Evolutionary conservation across 2,797 vertebrate genomes (phyloP).

Genomic region (Chloroceryle inda): DNA sequence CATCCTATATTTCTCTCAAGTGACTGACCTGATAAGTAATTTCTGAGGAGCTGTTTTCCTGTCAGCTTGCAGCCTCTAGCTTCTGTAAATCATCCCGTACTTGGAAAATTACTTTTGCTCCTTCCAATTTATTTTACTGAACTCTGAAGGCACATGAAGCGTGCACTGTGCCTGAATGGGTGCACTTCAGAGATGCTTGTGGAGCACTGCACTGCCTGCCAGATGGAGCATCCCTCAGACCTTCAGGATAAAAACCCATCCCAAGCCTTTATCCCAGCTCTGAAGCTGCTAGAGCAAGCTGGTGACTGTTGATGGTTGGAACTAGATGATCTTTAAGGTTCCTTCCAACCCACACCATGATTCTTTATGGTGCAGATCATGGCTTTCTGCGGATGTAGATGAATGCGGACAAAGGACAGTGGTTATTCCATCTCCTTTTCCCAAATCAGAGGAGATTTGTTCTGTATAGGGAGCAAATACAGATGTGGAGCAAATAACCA

Average conservation of each 20-base stretch:
- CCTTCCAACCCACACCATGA: neutral
- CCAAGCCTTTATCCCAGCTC: neutral
- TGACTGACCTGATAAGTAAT: conserved; percentile 26
- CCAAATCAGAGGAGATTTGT: neutral
- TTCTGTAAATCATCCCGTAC: conserved; percentile 32
- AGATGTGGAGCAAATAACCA: neutral
- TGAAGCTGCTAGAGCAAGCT: neutral
- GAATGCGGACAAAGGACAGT: neutral
- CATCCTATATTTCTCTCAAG: neutral
- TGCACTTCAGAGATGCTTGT: neutral
- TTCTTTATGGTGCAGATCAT: neutral
- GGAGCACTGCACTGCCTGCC: neutral
- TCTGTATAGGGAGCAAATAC: neutral
- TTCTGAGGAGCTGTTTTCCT: conserved; percentile 26
- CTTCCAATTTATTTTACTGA: conserved; percentile 50
- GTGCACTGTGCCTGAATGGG: neutral
- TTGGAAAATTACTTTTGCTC: conserved; percentile 44
- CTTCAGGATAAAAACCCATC: neutral
- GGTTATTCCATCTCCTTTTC: neutral
- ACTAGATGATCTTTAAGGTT: neutral
- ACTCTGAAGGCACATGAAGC: neutral
- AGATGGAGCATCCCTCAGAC: neutral
- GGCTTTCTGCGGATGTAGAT: neutral
- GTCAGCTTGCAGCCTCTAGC: conserved; percentile 10
- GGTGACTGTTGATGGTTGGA: neutral